A percentile compares a stretch with the other conserved stretches of the same genome.
These are phyloP conservation scores for Physella acuta DNA, from an alignment of 1,140 invertebrate species.

Conservation along the genomic window DNA sequence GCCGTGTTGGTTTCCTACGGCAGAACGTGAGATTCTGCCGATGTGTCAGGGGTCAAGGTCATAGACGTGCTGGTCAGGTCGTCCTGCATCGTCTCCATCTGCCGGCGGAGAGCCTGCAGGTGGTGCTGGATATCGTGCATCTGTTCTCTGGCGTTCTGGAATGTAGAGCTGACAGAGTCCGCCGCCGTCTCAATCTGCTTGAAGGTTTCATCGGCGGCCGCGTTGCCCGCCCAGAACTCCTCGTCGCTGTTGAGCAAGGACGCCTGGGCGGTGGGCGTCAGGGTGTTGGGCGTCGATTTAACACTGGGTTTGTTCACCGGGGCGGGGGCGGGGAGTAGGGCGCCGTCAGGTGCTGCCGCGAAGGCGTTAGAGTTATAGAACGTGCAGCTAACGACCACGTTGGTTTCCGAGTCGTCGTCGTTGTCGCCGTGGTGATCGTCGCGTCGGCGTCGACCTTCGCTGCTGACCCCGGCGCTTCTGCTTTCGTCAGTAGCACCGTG, in stretches of 20 bases:
- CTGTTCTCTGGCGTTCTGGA: conserved; percentile 44
- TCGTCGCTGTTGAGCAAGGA: conserved; percentile 31
- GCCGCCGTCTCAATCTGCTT: conserved; percentile 36
- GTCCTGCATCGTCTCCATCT: conserved; percentile 47
- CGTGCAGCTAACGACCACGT: conserved; percentile 41
- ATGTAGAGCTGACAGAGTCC: conserved; percentile 38
- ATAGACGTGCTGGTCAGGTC: conserved; percentile 29
- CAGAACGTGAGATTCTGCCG: no score
- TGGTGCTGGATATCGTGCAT: conserved; percentile 51
- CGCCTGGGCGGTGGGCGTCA: neutral
- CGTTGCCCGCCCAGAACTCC: conserved; percentile 35
- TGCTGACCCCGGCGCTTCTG: neutral
- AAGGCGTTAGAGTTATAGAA: conserved; percentile 37
- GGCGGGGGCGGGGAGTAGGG: neutral
- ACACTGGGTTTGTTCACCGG: neutral
- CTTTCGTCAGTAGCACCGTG: conserved; percentile 1
- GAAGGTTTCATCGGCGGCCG: conserved; percentile 35
- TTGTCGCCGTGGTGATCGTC: conserved; percentile 30
- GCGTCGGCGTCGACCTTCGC: conserved; percentile 1
- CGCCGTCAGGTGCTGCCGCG: neutral
- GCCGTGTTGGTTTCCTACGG: no score
- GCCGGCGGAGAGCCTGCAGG: conserved; percentile 40
- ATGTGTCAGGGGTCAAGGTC: conserved; percentile 27
- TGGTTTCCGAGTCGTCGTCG: conserved; percentile 11
- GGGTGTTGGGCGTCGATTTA: neutral